phyloP scores from a whole-genome alignment of 2,113 vertebrate genomes.

The Otus sunia region DNA sequence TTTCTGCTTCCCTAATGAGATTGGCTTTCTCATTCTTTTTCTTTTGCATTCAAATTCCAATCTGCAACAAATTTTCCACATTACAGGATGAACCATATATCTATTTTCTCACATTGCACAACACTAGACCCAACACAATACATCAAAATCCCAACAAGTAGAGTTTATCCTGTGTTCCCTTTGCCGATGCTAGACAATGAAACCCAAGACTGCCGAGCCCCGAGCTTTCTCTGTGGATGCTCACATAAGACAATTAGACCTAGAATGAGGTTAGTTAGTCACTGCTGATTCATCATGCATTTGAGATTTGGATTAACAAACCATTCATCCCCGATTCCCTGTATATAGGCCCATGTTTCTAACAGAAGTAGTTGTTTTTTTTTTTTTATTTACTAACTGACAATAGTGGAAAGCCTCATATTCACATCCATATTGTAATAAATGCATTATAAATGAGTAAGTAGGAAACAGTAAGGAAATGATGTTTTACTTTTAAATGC shows the following conservation, averaged over 20 bases:
- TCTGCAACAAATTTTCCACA: constrained; percentile 28
- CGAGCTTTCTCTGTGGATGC: background rate
- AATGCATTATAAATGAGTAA: constrained; percentile 86
- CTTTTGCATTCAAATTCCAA: constrained; percentile 40
- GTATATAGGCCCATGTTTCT: background rate
- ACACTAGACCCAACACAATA: background rate
- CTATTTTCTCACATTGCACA: constrained; percentile 38
- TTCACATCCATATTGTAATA: constrained; percentile 79
- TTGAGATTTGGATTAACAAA: constrained; percentile 53
- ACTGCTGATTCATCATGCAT: constrained; percentile 7
- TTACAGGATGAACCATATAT: constrained; percentile 41
- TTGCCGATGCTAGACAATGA: background rate
- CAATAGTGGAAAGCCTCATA: constrained; percentile 65
- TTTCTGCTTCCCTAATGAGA: constrained; percentile 8
- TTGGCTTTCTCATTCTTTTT: background rate
- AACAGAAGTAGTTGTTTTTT: background rate
- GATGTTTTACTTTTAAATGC: constrained; percentile 89
- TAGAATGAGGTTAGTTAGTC: constrained; percentile 17
- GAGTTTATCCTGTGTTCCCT: background rate
- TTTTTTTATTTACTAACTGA: constrained; percentile 54
- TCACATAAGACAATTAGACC: background rate
- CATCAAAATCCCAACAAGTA: background rate
- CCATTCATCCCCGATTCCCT: background rate
- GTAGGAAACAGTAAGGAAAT: constrained; percentile 85
- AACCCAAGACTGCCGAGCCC: background rate